phyloP scores from a whole-genome alignment of 2,113 vertebrate genomes.

The Sceloporus tristichus region DNA sequence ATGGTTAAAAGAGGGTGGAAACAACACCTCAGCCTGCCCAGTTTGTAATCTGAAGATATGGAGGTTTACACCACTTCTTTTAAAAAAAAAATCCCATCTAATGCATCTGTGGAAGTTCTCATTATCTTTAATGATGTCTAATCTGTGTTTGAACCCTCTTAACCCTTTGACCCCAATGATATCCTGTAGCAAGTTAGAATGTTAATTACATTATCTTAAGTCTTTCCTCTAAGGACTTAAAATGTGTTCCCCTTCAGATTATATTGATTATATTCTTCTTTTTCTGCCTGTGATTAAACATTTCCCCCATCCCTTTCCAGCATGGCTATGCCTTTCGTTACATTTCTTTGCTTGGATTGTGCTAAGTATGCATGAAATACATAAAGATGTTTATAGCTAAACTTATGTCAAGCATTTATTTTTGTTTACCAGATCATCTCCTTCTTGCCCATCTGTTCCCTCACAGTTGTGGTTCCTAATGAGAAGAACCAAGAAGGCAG shows the following conservation, averaged over 20 bases:
- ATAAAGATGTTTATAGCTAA: background rate
- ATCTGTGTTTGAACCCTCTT: constrained; percentile 22
- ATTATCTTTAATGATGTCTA: constrained; percentile 41
- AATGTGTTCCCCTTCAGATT: background rate
- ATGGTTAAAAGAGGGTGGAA: background rate
- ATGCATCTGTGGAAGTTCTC: constrained; percentile 26
- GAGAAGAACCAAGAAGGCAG: background rate
- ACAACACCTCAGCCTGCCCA: background rate
- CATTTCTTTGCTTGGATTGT: background rate
- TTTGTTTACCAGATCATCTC: background rate
- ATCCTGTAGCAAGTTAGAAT: constrained; percentile 34
- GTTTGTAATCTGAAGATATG: background rate
- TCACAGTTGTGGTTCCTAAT: background rate
- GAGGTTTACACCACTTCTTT: background rate
- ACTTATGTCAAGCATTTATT: background rate
- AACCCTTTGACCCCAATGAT: constrained; percentile 37
- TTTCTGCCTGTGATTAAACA: background rate
- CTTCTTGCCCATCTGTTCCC: constrained; percentile 3
- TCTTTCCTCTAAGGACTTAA: constrained; percentile 24
- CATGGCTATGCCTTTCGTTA: background rate
- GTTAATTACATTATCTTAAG: constrained; percentile 42
- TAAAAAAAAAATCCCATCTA: constrained; percentile 7
- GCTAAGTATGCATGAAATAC: background rate
- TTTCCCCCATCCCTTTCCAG: background rate
- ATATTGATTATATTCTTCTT: background rate